Evolutionary conservation across 2,113 vertebrate genomes (phyloP).

Genomic region (Tauraco erythrolophus): DNA sequence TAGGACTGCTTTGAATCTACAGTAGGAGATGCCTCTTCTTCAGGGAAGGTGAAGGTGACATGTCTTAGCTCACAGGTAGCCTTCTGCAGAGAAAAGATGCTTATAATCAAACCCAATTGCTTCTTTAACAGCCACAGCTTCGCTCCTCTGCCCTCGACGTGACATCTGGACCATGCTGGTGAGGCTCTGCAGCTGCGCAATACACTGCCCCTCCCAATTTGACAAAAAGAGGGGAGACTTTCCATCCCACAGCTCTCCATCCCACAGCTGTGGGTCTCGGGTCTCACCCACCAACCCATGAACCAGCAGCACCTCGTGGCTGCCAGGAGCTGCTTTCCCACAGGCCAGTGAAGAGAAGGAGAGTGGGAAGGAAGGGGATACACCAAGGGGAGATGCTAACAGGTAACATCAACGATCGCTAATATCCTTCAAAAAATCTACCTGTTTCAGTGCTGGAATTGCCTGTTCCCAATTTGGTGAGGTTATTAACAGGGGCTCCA

Average conservation of each 20-base stretch:
- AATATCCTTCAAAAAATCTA: not conserved
- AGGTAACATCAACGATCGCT: not conserved
- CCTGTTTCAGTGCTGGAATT: not conserved
- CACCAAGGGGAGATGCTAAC: not conserved
- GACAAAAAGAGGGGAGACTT: not conserved
- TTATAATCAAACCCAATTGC: not conserved
- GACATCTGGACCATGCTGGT: not conserved
- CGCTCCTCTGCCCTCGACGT: accelerated
- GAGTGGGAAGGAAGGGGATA: not conserved
- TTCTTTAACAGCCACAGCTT: not conserved
- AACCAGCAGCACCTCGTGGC: not conserved
- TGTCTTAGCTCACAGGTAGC: not conserved
- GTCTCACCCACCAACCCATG: accelerated
- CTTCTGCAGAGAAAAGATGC: not conserved
- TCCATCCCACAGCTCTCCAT: too few relatives aligned
- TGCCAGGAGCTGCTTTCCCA: not conserved
- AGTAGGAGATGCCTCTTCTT: not conserved
- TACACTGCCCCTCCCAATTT: too few relatives aligned
- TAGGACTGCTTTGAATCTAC: not conserved
- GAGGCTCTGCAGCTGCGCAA: not conserved
- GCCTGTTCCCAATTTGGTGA: not conserved
- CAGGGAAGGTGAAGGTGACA: not conserved
- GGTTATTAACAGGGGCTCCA: not conserved
- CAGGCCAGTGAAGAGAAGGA: not conserved
- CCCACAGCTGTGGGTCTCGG: accelerated